These are phyloP conservation scores for Lycodopsis pacificus DNA, from an alignment of 2,797 vertebrate species.

Conservation along the genomic window DNA sequence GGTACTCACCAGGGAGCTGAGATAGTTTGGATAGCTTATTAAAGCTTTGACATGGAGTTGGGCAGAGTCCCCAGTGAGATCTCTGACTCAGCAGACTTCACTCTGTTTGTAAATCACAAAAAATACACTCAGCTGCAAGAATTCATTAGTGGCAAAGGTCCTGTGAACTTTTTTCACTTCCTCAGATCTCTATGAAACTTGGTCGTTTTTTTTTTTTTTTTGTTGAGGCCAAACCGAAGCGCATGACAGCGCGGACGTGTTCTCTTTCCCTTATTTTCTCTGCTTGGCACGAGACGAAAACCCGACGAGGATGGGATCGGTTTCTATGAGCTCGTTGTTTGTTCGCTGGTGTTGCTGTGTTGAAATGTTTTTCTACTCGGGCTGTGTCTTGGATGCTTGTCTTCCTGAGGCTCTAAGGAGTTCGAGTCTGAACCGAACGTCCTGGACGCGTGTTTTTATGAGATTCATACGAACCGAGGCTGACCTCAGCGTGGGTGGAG, in stretches of 20 bases:
- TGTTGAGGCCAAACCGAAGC: constrained; percentile 4
- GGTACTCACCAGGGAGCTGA: constrained; percentile 5
- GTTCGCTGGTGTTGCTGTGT: constrained; percentile 32
- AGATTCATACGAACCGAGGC: constrained; percentile 28
- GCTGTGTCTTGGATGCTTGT: constrained; percentile 26
- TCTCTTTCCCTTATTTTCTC: not conserved
- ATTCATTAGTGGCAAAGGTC: constrained; percentile 20
- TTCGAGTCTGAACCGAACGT: constrained; percentile 24
- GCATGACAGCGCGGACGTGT: not conserved
- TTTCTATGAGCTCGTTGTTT: constrained; percentile 36
- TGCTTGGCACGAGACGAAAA: not conserved
- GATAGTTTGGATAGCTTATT: constrained; percentile 49
- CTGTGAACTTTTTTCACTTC: constrained; percentile 46
- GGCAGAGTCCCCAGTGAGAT: constrained; percentile 22
- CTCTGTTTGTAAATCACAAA: constrained; percentile 1
- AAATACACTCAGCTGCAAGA: constrained; percentile 8
- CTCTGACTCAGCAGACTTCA: constrained; percentile 39
- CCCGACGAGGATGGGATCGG: not conserved
- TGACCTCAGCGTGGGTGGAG: constrained; percentile 74
- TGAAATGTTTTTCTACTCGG: constrained; percentile 39
- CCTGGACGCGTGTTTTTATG: constrained; percentile 41
- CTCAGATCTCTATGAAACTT: constrained; percentile 8
- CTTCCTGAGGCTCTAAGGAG: constrained; percentile 25
- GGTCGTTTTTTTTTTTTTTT: too few relatives aligned
- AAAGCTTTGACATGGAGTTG: constrained; percentile 35